phyloP scores from a whole-genome alignment of 2,888 invertebrate genomes.

The Synanthedon formicaeformis region DNA sequence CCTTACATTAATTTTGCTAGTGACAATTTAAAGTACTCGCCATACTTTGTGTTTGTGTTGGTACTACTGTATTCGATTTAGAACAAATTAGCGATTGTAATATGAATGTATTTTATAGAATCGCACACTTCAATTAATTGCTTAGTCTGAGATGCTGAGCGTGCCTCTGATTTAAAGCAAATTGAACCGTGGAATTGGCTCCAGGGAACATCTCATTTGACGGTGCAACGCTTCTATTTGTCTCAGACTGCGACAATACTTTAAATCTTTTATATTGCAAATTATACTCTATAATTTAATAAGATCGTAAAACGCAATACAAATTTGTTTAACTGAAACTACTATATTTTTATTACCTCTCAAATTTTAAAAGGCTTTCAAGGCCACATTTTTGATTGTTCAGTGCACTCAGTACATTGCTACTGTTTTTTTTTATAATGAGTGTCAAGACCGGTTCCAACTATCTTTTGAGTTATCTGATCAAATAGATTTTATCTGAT shows the following conservation, averaged over 20 bases:
- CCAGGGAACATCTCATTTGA: conserved; percentile 59
- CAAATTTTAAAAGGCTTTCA: too few species aligned
- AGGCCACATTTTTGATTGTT: too few species aligned
- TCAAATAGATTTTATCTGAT: too few species aligned
- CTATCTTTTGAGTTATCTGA: too few species aligned
- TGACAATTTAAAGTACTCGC: background rate
- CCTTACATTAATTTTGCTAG: background rate
- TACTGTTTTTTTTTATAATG: too few species aligned
- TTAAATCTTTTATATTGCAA: background rate
- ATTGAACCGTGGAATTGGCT: conserved; percentile 61
- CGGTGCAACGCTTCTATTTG: conserved; percentile 59
- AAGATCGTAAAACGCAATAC: too few species aligned
- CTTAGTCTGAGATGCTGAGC: background rate
- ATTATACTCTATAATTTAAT: too few species aligned
- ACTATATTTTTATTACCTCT: too few species aligned
- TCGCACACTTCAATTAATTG: background rate
- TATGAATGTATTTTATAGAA: background rate
- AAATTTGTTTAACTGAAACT: too few species aligned
- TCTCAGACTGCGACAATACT: conserved; percentile 20
- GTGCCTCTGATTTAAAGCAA: conserved; percentile 54
- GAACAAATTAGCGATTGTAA: background rate
- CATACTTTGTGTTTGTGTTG: too few species aligned
- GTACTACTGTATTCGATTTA: background rate
- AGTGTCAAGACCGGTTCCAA: too few species aligned
- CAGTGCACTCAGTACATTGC: too few species aligned